Conservation (phyloP, 1,140 invertebrate species). For the Drosophila pandora region DNA sequence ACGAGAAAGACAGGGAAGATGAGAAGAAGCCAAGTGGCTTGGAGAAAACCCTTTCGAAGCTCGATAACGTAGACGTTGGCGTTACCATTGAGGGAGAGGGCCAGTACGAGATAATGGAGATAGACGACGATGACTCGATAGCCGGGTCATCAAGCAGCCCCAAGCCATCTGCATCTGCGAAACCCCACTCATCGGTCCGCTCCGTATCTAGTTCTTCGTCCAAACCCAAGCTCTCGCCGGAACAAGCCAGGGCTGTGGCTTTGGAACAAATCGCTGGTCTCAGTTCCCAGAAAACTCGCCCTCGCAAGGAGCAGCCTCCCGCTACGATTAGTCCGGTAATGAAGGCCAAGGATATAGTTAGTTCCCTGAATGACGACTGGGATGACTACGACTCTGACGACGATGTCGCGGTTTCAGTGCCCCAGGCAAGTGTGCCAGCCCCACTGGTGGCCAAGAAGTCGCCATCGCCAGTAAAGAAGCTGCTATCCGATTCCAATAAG, state of each 20-base stretch:
- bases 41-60: constrained; percentile 46
- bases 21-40: constrained; percentile 35
- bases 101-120: constrained; percentile 80
- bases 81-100: constrained; percentile 80
- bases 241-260: constrained; percentile 71
- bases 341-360: constrained; percentile 58
- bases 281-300: constrained; percentile 32
- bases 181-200: constrained; percentile 8
- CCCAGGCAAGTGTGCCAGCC: constrained; percentile 2
- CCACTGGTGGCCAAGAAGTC: constrained; percentile 13
- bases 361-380: constrained; percentile 74
- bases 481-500: constrained; percentile 4
- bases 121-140: constrained; percentile 63
- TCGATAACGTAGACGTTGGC: constrained; percentile 59
- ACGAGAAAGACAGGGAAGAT: constrained; percentile 8
- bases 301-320: constrained; percentile 56
- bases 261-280: constrained; percentile 74
- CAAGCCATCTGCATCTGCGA: not conserved
- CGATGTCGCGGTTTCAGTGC: constrained; percentile 23
- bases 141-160: constrained; percentile 2
- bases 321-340: constrained; percentile 1
- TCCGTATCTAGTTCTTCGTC: not conserved
- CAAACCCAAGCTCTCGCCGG: constrained; percentile 59
- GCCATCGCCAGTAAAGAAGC: constrained; percentile 23
- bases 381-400: constrained; percentile 69